Conservation (phyloP, 2,113 vertebrate species). For the Marmota monax region DNA sequence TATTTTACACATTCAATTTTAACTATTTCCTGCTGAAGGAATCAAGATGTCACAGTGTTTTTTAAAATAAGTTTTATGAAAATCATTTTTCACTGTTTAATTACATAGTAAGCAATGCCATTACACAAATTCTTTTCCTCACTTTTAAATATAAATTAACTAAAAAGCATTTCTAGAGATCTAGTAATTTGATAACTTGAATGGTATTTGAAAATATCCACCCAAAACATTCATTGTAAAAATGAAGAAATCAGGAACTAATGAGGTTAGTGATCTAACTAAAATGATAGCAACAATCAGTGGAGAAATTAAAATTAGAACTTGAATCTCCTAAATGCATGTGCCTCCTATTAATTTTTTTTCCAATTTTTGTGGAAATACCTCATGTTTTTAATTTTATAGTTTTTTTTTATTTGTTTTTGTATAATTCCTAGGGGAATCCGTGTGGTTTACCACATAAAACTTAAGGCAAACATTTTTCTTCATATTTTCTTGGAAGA, state of each 20-base stretch:
- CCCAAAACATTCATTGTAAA: not conserved
- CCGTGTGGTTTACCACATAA: not conserved
- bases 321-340: not conserved
- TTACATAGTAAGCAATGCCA: not conserved
- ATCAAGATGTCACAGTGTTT: not conserved
- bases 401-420: not conserved
- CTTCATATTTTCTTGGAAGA: not conserved
- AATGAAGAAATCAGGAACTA: not conserved
- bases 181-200: not conserved
- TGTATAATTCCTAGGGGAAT: not conserved
- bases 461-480: not conserved
- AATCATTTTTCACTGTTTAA: not conserved
- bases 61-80: not conserved
- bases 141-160: not conserved
- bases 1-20: not conserved
- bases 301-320: not conserved
- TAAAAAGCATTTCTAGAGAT: not conserved
- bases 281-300: constrained; percentile 3
- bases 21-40: not conserved
- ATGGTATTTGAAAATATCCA: not conserved
- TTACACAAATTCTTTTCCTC: not conserved
- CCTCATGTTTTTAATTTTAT: not conserved
- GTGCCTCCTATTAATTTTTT: not conserved
- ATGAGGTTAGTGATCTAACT: not conserved
- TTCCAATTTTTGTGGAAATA: not conserved